phyloP scores from a whole-genome alignment of 2,888 invertebrate species.

The Endotricha flammealis region DNA sequence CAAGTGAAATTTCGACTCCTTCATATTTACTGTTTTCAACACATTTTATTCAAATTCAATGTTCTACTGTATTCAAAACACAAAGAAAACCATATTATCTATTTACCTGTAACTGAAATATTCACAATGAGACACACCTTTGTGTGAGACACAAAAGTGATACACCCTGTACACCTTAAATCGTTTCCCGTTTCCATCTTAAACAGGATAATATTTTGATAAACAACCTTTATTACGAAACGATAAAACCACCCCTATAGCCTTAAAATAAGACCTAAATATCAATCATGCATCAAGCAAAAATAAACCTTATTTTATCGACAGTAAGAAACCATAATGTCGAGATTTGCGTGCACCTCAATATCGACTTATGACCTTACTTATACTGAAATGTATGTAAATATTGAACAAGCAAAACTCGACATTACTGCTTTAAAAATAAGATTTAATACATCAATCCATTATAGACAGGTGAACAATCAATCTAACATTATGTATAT shows the following conservation, averaged over 20 bases:
- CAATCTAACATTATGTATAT: conserved; percentile 38
- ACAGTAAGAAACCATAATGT: no score
- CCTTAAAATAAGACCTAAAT: background rate
- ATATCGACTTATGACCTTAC: no score
- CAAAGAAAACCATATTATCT: no score
- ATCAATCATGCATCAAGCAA: background rate
- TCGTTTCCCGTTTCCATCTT: background rate
- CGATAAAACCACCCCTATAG: background rate
- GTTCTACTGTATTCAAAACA: no score
- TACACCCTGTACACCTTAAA: background rate
- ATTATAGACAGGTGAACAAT: conserved; percentile 36
- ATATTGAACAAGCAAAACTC: background rate
- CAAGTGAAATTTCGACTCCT: no score
- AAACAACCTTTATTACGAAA: background rate
- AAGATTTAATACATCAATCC: conserved; percentile 35
- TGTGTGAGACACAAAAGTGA: background rate
- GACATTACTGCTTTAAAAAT: background rate
- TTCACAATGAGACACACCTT: no score
- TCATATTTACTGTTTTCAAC: no score
- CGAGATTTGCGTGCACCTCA: no score
- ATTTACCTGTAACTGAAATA: no score
- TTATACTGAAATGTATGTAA: no score
- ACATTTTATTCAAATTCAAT: no score
- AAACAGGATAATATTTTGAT: background rate
- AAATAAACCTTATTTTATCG: background rate